Conservation (phyloP, 1,140 invertebrate genomes). For the Coptotermes formosanus region DNA sequence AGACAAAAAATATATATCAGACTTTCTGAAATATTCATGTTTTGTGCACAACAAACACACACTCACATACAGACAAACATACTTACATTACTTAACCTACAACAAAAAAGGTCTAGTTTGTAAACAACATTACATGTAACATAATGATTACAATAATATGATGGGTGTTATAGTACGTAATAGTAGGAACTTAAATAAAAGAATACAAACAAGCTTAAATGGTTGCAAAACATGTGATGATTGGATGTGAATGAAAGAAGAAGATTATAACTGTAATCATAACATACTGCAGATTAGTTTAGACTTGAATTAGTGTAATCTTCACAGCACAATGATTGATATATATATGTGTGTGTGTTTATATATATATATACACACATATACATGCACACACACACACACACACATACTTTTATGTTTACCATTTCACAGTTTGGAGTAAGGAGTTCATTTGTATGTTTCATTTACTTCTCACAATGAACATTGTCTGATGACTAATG, state of each 20-base stretch:
- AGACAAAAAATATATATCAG: constrained; percentile 20
- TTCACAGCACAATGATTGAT: no score
- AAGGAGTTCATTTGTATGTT: no score
- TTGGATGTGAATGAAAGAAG: constrained; percentile 1
- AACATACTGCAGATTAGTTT: no score
- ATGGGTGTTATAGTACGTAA: constrained; percentile 20
- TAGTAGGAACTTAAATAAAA: constrained; percentile 26
- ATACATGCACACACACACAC: no score
- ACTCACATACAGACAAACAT: constrained; percentile 24
- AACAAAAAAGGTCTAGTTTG: constrained; percentile 19
- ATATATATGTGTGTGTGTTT: no score
- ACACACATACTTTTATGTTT: no score
- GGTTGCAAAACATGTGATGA: background rate
- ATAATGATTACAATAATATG: constrained; percentile 24
- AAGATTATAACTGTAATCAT: background rate
- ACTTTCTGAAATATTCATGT: constrained; percentile 23
- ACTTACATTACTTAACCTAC: constrained; percentile 11
- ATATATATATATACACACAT: no score
- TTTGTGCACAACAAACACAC: constrained; percentile 29
- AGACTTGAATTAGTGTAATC: no score
- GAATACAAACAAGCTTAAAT: background rate
- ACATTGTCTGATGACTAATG: no score
- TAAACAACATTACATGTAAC: constrained; percentile 21
- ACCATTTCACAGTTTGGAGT: no score
- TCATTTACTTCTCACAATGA: no score